Percentiles rank a stretch among this genome's conserved stretches.
phyloP scores from a whole-genome alignment of 1,140 invertebrate species.

The Pseudobourletiella spinata region DNA sequence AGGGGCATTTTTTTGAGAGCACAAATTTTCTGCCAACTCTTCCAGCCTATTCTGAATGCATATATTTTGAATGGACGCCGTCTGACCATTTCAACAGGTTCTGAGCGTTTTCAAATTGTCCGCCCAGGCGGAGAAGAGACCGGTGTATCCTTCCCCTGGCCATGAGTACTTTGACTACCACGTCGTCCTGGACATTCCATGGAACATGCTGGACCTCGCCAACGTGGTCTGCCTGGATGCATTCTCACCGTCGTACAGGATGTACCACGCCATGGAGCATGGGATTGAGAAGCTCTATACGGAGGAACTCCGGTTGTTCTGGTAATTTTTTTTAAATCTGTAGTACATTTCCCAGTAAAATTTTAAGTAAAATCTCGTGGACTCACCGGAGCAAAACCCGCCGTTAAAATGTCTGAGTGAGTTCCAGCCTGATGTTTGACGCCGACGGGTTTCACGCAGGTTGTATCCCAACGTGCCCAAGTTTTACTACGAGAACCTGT shows the following conservation, averaged over 20 bases:
- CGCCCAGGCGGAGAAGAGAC: not conserved
- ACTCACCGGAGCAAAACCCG: too few relatives aligned
- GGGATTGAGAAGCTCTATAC: constrained; percentile 24
- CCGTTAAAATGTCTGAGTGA: too few relatives aligned
- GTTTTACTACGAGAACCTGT: constrained; percentile 4
- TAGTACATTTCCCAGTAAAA: too few relatives aligned
- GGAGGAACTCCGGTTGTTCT: constrained; percentile 6
- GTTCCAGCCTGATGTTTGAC: too few relatives aligned
- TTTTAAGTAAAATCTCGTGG: too few relatives aligned
- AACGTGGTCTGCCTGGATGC: constrained; percentile 2
- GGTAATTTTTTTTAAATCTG: constrained; percentile 7
- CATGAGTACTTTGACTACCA: not conserved
- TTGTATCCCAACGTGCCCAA: not conserved
- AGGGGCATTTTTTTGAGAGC: too few relatives aligned
- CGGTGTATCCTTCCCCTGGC: not conserved
- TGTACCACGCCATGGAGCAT: constrained; percentile 22
- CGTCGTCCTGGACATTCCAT: constrained; percentile 13
- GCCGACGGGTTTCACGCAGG: not conserved
- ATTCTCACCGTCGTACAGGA: constrained; percentile 16
- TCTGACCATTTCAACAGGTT: too few relatives aligned
- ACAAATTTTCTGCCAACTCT: too few relatives aligned
- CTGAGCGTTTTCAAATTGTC: too few relatives aligned
- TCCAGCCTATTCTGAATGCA: too few relatives aligned
- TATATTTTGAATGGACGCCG: too few relatives aligned
- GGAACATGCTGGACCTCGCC: constrained; percentile 23